Evolutionary conservation across 2,113 vertebrate genomes (phyloP).

Genomic region (Ursus arctos): DNA sequence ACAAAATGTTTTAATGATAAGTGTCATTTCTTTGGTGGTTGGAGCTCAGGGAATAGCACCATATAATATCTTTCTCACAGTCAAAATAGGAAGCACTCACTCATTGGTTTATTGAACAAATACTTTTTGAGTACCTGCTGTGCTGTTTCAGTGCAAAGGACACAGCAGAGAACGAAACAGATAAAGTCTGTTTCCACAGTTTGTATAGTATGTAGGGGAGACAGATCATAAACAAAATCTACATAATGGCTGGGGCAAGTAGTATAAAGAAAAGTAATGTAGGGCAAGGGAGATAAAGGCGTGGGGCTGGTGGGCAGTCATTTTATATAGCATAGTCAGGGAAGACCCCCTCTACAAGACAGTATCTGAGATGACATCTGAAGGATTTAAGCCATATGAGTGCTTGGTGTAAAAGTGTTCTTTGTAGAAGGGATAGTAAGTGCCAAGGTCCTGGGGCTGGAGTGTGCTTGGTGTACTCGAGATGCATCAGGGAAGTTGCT

Average conservation of each 20-base stretch:
- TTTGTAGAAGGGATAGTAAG: background rate
- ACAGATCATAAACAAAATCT: background rate
- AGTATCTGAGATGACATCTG: background rate
- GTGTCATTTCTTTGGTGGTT: slow-evolving; percentile 2
- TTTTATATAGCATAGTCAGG: background rate
- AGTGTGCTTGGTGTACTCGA: background rate
- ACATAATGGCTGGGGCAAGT: background rate
- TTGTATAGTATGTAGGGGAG: background rate
- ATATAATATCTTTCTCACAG: background rate
- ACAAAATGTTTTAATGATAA: background rate
- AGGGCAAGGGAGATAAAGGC: background rate
- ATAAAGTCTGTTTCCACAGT: background rate
- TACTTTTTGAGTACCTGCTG: background rate
- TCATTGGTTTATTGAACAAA: background rate
- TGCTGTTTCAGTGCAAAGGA: background rate
- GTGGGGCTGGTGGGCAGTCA: background rate
- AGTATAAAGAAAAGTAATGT: background rate
- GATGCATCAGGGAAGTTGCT: background rate
- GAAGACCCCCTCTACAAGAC: background rate
- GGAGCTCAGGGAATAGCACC: background rate
- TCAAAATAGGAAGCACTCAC: background rate
- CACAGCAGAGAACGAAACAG: background rate
- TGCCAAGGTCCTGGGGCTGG: background rate
- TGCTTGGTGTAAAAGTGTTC: background rate
- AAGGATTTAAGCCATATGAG: background rate